Percentiles rank a stretch among this genome's conserved stretches.
Conservation (phyloP, 2,113 vertebrate species). For the Butorides virescens region DNA sequence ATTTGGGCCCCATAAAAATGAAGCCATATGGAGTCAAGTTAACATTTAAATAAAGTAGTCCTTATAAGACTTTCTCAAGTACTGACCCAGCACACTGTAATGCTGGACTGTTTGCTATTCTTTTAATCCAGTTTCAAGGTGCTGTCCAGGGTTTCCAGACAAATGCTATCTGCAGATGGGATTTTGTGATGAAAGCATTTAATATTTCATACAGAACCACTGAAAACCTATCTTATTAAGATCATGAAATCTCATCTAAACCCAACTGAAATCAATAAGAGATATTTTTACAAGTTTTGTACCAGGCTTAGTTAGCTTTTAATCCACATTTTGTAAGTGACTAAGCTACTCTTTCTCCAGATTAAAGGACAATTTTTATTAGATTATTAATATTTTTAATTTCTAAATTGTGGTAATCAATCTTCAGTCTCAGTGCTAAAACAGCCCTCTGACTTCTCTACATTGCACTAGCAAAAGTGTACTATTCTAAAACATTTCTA, state of each 20-base stretch:
- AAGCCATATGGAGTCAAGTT: neutral
- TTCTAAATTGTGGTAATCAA: slow-evolving; percentile 16
- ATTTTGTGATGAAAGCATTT: neutral
- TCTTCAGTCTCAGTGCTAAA: slow-evolving; percentile 28
- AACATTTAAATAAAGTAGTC: neutral
- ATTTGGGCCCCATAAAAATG: neutral
- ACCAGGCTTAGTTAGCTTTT: neutral
- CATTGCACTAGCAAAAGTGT: neutral
- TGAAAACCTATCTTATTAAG: neutral
- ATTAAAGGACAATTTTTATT: neutral
- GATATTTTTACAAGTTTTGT: neutral
- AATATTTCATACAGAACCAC: neutral
- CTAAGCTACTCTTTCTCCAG: neutral
- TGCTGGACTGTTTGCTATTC: neutral
- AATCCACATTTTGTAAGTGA: neutral
- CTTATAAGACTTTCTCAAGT: neutral
- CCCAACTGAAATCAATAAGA: neutral
- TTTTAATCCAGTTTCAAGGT: neutral
- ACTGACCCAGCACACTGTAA: neutral
- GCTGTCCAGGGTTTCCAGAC: neutral
- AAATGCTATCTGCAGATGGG: neutral
- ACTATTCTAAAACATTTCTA: slow-evolving; percentile 14
- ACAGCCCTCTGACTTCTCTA: neutral
- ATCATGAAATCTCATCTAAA: neutral
- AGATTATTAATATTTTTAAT: neutral